phyloP scores from a whole-genome alignment of 2,888 invertebrate species.

The Microplitis manilae region DNA sequence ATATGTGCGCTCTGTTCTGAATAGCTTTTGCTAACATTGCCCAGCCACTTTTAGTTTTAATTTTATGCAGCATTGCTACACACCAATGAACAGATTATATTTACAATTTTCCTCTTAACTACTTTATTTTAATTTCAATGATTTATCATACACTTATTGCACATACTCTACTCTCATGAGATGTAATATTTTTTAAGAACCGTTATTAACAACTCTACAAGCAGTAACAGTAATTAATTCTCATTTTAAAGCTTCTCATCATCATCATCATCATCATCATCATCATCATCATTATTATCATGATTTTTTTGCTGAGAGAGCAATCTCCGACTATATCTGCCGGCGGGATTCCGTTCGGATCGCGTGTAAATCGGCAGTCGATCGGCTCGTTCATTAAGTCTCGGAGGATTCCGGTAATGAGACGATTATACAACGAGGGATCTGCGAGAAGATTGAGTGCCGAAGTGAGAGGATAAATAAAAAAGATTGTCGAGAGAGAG shows the following conservation, averaged over 20 bases:
- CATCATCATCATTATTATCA: neutral
- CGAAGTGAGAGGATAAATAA: neutral
- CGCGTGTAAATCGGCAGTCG: constrained; percentile 19
- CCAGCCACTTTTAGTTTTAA: neutral
- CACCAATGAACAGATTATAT: neutral
- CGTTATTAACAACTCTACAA: neutral
- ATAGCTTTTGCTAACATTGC: neutral
- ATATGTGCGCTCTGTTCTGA: neutral
- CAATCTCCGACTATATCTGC: neutral
- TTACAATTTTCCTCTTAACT: neutral
- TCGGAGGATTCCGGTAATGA: constrained; percentile 12
- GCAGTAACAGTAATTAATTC: neutral
- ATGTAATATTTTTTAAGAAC: neutral
- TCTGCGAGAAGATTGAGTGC: neutral
- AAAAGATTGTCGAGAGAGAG: neutral
- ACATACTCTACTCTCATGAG: neutral
- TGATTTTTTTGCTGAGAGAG: neutral
- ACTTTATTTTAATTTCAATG: too few species aligned
- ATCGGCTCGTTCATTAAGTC: constrained; percentile 23
- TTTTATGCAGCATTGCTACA: neutral
- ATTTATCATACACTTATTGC: too few species aligned
- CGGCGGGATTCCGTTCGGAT: neutral
- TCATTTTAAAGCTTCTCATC: neutral
- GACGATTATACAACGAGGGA: constrained; percentile 4
- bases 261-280: neutral